These are phyloP conservation scores for Malacoraja senta DNA, from an alignment of 2,797 vertebrate genomes.

Conservation along the genomic window DNA sequence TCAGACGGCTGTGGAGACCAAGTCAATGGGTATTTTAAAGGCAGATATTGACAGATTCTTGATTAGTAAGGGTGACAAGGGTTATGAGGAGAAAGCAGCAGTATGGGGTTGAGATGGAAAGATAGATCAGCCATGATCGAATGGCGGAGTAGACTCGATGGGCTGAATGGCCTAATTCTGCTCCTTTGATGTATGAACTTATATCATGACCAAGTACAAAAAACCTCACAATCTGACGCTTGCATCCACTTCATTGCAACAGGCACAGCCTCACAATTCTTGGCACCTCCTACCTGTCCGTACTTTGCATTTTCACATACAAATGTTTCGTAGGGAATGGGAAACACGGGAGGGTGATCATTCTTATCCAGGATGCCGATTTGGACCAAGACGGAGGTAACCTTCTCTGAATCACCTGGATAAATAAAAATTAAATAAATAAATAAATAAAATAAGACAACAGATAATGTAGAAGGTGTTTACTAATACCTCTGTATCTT, in stretches of 20 bases:
- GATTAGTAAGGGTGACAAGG: too few relatives aligned
- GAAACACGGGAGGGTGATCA: slow-evolving; percentile 79
- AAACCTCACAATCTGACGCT: background rate
- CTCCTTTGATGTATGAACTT: too few relatives aligned
- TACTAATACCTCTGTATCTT: background rate
- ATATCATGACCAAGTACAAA: background rate
- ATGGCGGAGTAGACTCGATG: too few relatives aligned
- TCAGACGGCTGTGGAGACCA: too few relatives aligned
- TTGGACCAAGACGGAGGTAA: slow-evolving; percentile 68
- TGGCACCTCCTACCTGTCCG: slow-evolving; percentile 68
- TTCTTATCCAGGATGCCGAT: slow-evolving; percentile 84
- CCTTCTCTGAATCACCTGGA: slow-evolving; percentile 70
- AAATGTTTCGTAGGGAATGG: slow-evolving; percentile 74
- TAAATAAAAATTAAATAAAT: background rate
- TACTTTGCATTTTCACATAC: slow-evolving; percentile 80
- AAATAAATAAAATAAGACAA: background rate
- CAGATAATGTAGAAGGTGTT: background rate
- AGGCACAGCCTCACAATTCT: background rate
- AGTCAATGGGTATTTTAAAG: too few relatives aligned
- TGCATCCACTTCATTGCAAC: background rate
- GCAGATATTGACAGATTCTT: too few relatives aligned
- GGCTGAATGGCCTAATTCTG: too few relatives aligned
- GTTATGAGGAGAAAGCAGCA: too few relatives aligned
- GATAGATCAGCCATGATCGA: too few relatives aligned
- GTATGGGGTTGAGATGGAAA: too few relatives aligned